Conservation (phyloP, 1,140 invertebrate genomes). For the Drosophila lacertosa region DNA sequence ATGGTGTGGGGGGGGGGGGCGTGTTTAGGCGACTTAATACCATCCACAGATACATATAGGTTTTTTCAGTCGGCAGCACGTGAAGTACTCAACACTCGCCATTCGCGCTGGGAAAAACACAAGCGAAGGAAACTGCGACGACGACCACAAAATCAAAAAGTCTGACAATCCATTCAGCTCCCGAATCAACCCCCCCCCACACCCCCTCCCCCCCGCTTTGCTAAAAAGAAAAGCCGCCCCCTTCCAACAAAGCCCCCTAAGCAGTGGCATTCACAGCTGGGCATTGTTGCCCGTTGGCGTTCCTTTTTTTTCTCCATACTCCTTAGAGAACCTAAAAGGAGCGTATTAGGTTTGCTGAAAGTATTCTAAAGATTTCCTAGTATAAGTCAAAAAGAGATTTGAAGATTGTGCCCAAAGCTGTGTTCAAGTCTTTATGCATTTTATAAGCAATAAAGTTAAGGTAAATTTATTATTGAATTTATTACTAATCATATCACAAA, state of each 20-base stretch:
- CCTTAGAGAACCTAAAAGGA: no score
- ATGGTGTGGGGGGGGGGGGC: neutral
- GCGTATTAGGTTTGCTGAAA: no score
- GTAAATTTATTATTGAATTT: no score
- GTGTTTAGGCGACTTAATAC: constrained; percentile 21
- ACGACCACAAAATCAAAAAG: constrained; percentile 55
- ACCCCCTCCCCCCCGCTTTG: neutral
- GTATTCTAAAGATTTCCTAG: no score
- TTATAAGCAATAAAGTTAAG: no score
- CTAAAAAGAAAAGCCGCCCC: no score
- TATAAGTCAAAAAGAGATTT: no score
- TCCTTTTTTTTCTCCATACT: neutral
- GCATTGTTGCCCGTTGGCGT: constrained; percentile 37
- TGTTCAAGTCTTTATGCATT: no score
- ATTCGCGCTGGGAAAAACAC: neutral
- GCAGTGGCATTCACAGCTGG: constrained; percentile 37
- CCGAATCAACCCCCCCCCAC: constrained; percentile 25
- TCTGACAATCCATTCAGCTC: constrained; percentile 59
- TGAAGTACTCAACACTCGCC: constrained; percentile 36
- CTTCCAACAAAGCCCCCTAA: constrained; percentile 4
- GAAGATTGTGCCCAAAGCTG: no score
- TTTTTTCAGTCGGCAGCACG: constrained; percentile 23
- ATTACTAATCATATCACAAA: no score
- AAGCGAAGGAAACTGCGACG: constrained; percentile 9
- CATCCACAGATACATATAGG: constrained; percentile 27